A percentile compares a stretch with the other conserved stretches of the same genome.
Evolutionary conservation across 1,140 invertebrate genomes (phyloP).

Genomic region (Hydropsyche tenuis): DNA sequence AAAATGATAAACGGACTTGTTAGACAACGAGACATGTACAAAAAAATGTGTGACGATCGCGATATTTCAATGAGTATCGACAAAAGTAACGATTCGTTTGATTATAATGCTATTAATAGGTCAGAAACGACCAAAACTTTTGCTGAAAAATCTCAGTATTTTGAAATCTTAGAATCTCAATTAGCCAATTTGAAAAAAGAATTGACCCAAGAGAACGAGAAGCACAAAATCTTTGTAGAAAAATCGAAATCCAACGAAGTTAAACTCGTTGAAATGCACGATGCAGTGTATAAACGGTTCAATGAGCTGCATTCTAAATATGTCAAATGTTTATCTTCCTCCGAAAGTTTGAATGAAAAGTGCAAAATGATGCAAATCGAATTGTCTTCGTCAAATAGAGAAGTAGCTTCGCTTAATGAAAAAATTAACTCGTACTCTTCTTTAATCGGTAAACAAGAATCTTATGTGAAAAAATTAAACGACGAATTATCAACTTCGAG

Average conservation of each 20-base stretch:
- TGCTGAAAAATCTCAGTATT: conserved; percentile 19
- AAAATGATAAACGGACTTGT: conserved; percentile 81
- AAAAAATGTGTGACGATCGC: conserved; percentile 76
- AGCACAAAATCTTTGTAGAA: conserved; percentile 83
- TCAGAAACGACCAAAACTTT: conserved; percentile 50
- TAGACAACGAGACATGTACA: conserved; percentile 87
- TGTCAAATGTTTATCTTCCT: conserved; percentile 73
- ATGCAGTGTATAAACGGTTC: conserved; percentile 76
- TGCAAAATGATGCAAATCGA: conserved; percentile 82
- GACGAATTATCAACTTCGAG: conserved; percentile 78
- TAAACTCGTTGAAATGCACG: conserved; percentile 82
- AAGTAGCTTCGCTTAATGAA: conserved; percentile 83
- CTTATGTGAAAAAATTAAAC: conserved; percentile 77
- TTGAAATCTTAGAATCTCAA: conserved; percentile 59
- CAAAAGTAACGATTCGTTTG: conserved; percentile 35
- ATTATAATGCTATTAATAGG: background rate
- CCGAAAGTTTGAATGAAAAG: conserved; percentile 80
- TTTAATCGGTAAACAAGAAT: conserved; percentile 86
- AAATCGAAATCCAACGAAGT: conserved; percentile 82
- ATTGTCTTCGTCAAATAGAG: conserved; percentile 79
- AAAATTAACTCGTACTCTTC: conserved; percentile 81
- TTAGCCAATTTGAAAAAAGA: conserved; percentile 70
- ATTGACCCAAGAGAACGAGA: conserved; percentile 75
- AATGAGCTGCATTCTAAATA: conserved; percentile 70
- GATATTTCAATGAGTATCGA: conserved; percentile 29